Percentiles rank a stretch among this genome's conserved stretches.
phyloP scores from a whole-genome alignment of 2,797 vertebrate species.

The Malacoctenus gilli region DNA sequence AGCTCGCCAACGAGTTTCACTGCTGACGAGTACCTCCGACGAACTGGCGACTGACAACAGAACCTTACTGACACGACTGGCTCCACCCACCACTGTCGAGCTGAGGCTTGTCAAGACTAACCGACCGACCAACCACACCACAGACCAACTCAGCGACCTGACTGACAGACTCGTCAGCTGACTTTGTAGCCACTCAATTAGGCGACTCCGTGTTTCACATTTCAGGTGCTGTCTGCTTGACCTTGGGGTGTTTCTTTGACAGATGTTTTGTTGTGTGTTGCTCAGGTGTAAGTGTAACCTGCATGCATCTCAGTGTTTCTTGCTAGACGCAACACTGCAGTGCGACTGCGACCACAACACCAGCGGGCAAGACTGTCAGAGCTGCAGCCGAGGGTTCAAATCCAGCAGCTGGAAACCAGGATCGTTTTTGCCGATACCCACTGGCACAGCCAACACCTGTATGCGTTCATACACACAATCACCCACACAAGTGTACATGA shows the following conservation, averaged over 20 bases:
- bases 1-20: no score
- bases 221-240: background rate
- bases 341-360: slow-evolving; percentile 96
- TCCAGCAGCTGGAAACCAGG: slow-evolving; percentile 89
- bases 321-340: slow-evolving; percentile 86
- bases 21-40: no score
- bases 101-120: no score
- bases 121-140: no score
- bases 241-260: no score
- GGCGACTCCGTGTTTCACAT: background rate
- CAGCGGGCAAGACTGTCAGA: slow-evolving; percentile 90
- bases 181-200: no score
- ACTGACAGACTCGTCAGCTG: no score
- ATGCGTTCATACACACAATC: slow-evolving; percentile 25
- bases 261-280: no score
- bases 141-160: no score
- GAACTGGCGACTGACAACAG: no score
- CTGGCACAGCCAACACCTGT: slow-evolving; percentile 91
- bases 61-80: no score
- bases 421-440: slow-evolving; percentile 91
- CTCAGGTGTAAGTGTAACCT: slow-evolving; percentile 94
- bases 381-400: slow-evolving; percentile 86
- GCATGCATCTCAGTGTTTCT: slow-evolving; percentile 87
- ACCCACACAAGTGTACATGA: slow-evolving; percentile 1
- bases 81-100: no score